Base-by-base conservation (phyloP, 2,888 invertebrate genomes). In the Trichogramma evanescens region DNA sequence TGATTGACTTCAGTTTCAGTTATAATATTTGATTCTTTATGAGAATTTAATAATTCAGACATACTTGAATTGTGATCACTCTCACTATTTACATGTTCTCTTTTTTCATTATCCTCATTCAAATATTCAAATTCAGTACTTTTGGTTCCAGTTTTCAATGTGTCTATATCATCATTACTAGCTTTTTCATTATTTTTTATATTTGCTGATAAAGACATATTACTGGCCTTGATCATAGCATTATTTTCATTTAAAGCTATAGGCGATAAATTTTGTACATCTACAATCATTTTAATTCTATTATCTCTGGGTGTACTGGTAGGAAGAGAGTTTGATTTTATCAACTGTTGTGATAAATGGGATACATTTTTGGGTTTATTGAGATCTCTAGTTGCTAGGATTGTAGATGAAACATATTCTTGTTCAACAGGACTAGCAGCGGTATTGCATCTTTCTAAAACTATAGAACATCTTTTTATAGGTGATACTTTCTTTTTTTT, bases 211-310 rank as follows among this genome's bases (percentile, higher is more conserved):
- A 26, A 26, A 26, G 26, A 26, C 26, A 26, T 26, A 26, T 26
- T 26, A 26, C 26, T 26, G 26, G 26, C 26, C 26, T 26, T 26
- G 3, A 26, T 26, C 26, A 26, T 48, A 0, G 10, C 10, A 10
- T 48, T n/a, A 13, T 4, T 13, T 13, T 6, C 8, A 10, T 48
- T 6, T 7, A 48, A 13, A 5, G 13, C 10, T 48, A 48, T 13
- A 13, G 48, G 48, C 8, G 63, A 63, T 45, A 61, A 26, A 54
- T 59, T 51, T 48, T 59, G 50, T 40, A 62, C n/a, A 52, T 62
- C 10, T 9, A 54, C 8, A n/a, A 41, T 53, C n/a, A n/a, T n/a
- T 50, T 8, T 40, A n/a, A n/a, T 26, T 57, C 13, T 50, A 6
- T 41, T 38, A 9, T 48, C n/a, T 52, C 43, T 44, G 42, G 59